Conservation (phyloP, 2,113 vertebrate genomes). For the Dicaeum eximium region DNA sequence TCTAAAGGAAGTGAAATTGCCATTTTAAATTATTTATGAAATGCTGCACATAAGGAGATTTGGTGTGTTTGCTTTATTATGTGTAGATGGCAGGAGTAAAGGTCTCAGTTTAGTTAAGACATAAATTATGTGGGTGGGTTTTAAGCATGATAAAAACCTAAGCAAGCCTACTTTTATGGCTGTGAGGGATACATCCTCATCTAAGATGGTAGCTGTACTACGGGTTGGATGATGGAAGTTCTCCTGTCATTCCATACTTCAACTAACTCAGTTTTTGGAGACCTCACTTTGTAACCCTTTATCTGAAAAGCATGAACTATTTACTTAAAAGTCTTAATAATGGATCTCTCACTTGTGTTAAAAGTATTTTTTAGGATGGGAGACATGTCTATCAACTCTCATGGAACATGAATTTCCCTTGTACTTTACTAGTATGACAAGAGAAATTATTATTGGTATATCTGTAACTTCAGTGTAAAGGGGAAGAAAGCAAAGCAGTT, state of each 20-base stretch:
- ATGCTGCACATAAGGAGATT: neutral
- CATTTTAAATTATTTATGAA: constrained; percentile 46
- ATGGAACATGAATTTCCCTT: neutral
- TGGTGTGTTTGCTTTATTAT: neutral
- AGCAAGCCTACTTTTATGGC: neutral
- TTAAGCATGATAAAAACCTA: neutral
- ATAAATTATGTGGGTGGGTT: neutral
- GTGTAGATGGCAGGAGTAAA: neutral
- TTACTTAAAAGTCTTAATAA: neutral
- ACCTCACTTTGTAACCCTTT: neutral
- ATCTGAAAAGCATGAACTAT: neutral
- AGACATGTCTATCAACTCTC: neutral
- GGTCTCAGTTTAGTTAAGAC: neutral
- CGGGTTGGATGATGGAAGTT: neutral
- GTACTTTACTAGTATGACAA: neutral
- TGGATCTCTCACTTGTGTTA: neutral
- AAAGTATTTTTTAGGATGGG: neutral
- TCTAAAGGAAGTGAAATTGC: constrained; percentile 39
- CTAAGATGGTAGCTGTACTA: neutral
- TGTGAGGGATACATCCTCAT: neutral
- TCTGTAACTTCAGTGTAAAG: neutral
- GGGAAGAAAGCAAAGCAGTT: neutral
- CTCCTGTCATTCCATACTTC: neutral
- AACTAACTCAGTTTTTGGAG: neutral
- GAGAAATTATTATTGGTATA: neutral